These are phyloP conservation scores for Sebastes trivittatus DNA, from an alignment of 2,797 vertebrate genomes.

Conservation along the genomic window DNA sequence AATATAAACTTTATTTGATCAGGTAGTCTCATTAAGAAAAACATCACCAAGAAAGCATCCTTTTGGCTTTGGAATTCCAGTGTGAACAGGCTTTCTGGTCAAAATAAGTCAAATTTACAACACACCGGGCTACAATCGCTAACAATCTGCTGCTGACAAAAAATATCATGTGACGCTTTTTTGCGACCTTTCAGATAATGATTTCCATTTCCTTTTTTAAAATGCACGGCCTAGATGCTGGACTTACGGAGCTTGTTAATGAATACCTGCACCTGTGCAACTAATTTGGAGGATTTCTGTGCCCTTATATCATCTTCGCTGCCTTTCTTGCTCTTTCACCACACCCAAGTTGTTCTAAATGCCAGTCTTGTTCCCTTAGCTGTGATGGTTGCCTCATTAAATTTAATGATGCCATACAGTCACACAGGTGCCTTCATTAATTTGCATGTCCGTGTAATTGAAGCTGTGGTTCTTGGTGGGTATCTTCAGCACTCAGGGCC, in stretches of 20 bases:
- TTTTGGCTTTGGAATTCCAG: background rate
- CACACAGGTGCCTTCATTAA: background rate
- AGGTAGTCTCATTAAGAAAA: background rate
- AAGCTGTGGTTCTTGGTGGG: background rate
- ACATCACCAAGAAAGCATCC: background rate
- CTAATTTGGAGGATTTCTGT: background rate
- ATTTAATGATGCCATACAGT: constrained; percentile 23
- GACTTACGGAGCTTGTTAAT: background rate
- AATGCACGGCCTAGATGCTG: background rate
- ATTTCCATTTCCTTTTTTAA: constrained; percentile 13
- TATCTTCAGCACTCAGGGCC: background rate
- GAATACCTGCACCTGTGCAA: background rate
- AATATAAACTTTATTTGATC: background rate
- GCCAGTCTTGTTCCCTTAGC: background rate
- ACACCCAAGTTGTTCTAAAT: background rate
- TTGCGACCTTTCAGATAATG: background rate
- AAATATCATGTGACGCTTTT: background rate
- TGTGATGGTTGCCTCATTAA: constrained; percentile 7
- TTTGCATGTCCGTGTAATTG: constrained; percentile 11
- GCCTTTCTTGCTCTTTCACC: background rate
- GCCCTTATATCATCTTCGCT: background rate
- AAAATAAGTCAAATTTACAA: constrained; percentile 1
- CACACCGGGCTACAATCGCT: background rate
- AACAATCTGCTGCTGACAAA: background rate
- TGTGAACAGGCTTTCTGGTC: background rate